Evolutionary conservation across 2,888 invertebrate genomes (phyloP), one percentile per base, ranked within the genome.

Genomic region (Cecidostiba fungosa): DNA sequence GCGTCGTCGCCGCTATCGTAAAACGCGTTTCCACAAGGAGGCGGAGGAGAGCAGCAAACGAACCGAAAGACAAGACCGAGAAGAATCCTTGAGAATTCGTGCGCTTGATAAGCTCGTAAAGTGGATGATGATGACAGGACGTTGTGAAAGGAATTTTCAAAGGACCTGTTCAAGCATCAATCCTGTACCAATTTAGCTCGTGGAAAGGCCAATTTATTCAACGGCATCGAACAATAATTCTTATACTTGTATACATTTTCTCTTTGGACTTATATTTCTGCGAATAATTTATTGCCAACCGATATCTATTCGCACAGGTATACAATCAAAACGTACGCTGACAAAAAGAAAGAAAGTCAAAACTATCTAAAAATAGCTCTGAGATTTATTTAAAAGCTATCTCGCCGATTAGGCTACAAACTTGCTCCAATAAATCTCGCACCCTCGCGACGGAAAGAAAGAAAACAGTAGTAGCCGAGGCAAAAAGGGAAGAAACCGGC

Each of bases 101-200:
- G 54, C 43, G 43, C 54, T 69, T 26, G 19, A n/a, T 23, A n/a
- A 47, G 47, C 74, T 82, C 62, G 43, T 74, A 47, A 82, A 82
- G 47, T 66, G 62, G 62, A 82, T 73, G n/a, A 74, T 26, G n/a
- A 82, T 47, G 19, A 47, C 16, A 47, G 74, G 23, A 32, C 12
- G 23, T 43, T 47, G 43, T 66, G 66, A 32, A 10, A 74, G 50
- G 36, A 69, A 32, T 50, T 80, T 80, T 73, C 19, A 72, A 39
- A 72, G 70, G 23, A 32, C 43, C 23, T 32, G 19, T 80, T 54
- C 54, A 29, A 54, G 50, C 72, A 50, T 72, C 36, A 5, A 3
- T 43, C 36, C 43, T 12, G 32, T 23, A 14, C 6, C 43, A 2
- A 23, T 16, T 54, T 23, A 54, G n/a, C 54, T 54, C 6, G 54